Evolutionary conservation across 2,113 vertebrate genomes (phyloP).

Genomic region (Haplochromis vanheusdeni): DNA sequence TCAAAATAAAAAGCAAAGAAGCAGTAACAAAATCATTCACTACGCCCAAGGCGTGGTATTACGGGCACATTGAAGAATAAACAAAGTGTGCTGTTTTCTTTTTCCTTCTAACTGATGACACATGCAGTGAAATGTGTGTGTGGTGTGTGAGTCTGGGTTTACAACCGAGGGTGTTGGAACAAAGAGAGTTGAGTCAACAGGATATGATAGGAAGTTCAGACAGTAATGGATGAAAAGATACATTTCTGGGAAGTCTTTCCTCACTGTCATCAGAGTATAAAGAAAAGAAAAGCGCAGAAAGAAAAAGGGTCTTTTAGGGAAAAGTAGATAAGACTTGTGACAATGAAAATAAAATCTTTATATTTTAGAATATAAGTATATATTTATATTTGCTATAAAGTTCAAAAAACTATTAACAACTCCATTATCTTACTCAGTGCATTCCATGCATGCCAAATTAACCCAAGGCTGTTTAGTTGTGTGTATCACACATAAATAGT

Average conservation of each 20-base stretch:
- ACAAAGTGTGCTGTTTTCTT: conserved; percentile 47
- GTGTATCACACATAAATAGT: not conserved
- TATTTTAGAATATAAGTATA: not conserved
- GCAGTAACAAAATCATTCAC: not conserved
- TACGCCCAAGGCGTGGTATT: conserved; percentile 27
- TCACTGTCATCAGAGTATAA: conserved; percentile 51
- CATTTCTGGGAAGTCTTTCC: conserved; percentile 85
- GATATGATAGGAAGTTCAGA: conserved; percentile 85
- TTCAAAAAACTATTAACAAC: not conserved
- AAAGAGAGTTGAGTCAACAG: conserved; percentile 97
- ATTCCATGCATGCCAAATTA: not conserved
- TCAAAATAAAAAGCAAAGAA: not conserved
- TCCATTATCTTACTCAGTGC: not conserved
- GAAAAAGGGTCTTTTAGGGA: not conserved
- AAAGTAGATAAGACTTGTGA: not conserved
- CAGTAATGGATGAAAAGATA: conserved; percentile 79
- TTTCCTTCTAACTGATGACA: conserved; percentile 49
- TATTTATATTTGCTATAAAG: not conserved
- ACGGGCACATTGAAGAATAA: conserved; percentile 31
- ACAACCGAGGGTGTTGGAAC: conserved; percentile 79
- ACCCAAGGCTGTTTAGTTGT: not conserved
- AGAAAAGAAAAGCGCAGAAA: not conserved
- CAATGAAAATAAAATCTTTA: not conserved
- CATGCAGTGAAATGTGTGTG: conserved; percentile 54
- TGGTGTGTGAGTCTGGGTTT: conserved; percentile 79